Evolutionary conservation across 2,797 vertebrate genomes (phyloP).

Genomic region (Tympanoctomys barrerae): DNA sequence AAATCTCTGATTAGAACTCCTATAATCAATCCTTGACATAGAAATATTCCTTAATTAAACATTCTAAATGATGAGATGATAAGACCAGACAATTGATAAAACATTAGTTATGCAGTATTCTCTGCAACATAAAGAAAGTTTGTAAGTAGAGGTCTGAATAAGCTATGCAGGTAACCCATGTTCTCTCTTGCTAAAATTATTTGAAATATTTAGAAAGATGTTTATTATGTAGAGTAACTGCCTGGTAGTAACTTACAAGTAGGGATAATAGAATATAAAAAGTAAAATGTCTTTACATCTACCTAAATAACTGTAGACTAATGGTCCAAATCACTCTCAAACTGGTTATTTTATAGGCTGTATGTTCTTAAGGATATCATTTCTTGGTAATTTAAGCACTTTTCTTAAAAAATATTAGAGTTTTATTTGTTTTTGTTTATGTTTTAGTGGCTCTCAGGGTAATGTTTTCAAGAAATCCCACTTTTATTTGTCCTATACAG

Average conservation of each 20-base stretch:
- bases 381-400: conserved; percentile 44
- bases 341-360: neutral
- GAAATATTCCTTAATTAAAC: conserved; percentile 75
- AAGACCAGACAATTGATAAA: conserved; percentile 56
- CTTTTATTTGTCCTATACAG: conserved; percentile 18
- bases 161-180: neutral
- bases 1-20: conserved; percentile 74
- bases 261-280: conserved; percentile 11
- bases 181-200: conserved; percentile 45
- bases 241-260: neutral
- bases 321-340: neutral
- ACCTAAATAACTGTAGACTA: neutral
- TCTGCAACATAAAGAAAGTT: conserved; percentile 49
- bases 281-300: neutral
- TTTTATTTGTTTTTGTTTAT: neutral
- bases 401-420: conserved; percentile 23
- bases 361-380: neutral
- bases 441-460: conserved; percentile 36
- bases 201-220: neutral
- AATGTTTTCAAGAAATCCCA: conserved; percentile 24
- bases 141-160: conserved; percentile 45
- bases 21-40: conserved; percentile 69
- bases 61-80: conserved; percentile 71
- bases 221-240: conserved; percentile 38
- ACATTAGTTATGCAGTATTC: conserved; percentile 7